These are phyloP conservation scores for Sanderia malayensis DNA, from an alignment of 30 jellyfish, hydroid and myxozoan genomes.

Conservation along the genomic window DNA sequence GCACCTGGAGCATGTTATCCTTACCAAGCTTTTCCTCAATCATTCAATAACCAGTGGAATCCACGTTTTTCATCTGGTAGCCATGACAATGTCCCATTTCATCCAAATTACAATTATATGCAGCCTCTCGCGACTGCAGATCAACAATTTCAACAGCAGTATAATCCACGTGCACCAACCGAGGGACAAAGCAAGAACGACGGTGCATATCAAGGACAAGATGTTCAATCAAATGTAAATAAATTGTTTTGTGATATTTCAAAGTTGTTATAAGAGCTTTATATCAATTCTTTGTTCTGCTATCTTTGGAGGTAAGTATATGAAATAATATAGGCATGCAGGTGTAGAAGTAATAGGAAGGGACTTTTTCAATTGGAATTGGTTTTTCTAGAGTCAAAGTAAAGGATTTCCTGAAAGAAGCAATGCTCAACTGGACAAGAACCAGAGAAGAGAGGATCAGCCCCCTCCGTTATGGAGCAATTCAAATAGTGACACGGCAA, in stretches of 20 bases:
- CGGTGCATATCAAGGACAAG: slow-evolving; percentile 17
- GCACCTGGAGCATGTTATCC: slow-evolving; percentile 54
- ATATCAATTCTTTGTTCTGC: too few relatives aligned
- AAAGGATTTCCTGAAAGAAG: background rate
- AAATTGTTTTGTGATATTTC: too few relatives aligned
- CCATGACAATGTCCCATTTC: slow-evolving; percentile 23
- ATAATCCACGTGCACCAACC: slow-evolving; percentile 51
- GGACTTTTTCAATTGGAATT: too few relatives aligned
- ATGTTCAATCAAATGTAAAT: too few relatives aligned
- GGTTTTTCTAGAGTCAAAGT: background rate
- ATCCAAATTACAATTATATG: slow-evolving; percentile 17
- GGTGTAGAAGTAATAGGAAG: too few relatives aligned
- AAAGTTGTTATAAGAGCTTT: too few relatives aligned
- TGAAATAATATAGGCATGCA: too few relatives aligned
- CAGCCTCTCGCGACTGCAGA: slow-evolving; percentile 16
- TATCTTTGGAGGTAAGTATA: too few relatives aligned
- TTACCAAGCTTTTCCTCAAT: slow-evolving; percentile 28
- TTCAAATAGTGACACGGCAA: background rate
- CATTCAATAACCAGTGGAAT: slow-evolving; percentile 6
- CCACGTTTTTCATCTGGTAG: slow-evolving; percentile 1
- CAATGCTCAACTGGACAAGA: background rate
- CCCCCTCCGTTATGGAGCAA: slow-evolving; percentile 49
- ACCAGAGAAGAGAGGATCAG: background rate
- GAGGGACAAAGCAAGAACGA: slow-evolving; percentile 20
- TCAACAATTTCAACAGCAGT: slow-evolving; percentile 19